phyloP scores from a whole-genome alignment of 1,140 invertebrate species.

The Magallana angulata region DNA sequence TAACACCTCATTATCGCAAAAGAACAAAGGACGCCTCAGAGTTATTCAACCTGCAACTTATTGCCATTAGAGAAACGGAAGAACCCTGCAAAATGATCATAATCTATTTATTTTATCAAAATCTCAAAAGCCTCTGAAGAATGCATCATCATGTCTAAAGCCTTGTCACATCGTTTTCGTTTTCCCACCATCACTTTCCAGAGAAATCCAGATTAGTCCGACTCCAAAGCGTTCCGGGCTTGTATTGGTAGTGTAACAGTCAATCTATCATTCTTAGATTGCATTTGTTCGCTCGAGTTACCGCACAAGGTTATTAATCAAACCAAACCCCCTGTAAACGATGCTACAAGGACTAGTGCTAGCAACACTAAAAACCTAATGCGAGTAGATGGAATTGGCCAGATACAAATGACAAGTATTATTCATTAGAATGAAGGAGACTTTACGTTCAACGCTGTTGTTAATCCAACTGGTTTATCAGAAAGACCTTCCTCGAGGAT shows the following conservation, averaged over 20 bases:
- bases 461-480: too few relatives aligned
- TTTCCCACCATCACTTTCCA: neutral
- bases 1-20: too few relatives aligned
- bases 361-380: neutral
- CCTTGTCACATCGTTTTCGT: slow-evolving; percentile 9
- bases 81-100: too few relatives aligned
- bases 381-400: neutral
- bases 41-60: too few relatives aligned
- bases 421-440: neutral
- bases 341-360: neutral
- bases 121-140: neutral
- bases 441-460: neutral
- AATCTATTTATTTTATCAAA: neutral
- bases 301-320: slow-evolving; percentile 23
- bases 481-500: too few relatives aligned
- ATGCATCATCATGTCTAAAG: neutral
- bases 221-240: neutral
- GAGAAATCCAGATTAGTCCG: neutral
- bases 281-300: slow-evolving; percentile 21
- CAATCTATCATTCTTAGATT: slow-evolving; percentile 25
- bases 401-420: neutral
- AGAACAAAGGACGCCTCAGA: too few relatives aligned
- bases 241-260: slow-evolving; percentile 2
- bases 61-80: too few relatives aligned
- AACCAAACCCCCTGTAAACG: slow-evolving; percentile 7